A percentile compares a stretch with the other conserved stretches of the same genome.
These are phyloP conservation scores for Ricordea florida DNA, from an alignment of 92 coral and sea anemone genomes.

Conservation along the genomic window DNA sequence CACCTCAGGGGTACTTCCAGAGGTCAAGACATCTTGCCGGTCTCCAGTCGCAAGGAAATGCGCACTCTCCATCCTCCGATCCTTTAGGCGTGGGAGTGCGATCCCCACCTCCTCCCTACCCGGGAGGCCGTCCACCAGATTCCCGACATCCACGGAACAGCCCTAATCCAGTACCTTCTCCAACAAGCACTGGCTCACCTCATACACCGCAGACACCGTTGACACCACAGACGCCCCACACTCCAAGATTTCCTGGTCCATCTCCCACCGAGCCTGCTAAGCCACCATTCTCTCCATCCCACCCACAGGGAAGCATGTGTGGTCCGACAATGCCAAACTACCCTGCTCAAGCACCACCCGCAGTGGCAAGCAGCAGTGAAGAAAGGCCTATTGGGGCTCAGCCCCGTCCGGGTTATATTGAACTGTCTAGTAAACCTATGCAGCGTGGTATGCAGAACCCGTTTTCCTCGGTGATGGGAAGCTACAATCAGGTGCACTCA, in stretches of 20 bases:
- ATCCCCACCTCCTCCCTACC: slow-evolving; percentile 97
- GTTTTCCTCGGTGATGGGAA: slow-evolving; percentile 50
- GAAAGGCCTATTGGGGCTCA: slow-evolving; percentile 41
- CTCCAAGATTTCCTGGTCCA: slow-evolving; percentile 78
- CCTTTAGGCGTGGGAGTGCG: slow-evolving; percentile 86
- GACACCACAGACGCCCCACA: slow-evolving; percentile 87
- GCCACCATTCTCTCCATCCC: slow-evolving; percentile 93
- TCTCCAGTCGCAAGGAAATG: slow-evolving; percentile 74
- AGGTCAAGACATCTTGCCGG: slow-evolving; percentile 72
- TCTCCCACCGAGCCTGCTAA: slow-evolving; percentile 96
- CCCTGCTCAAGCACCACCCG: slow-evolving; percentile 15
- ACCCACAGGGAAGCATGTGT: slow-evolving; percentile 61
- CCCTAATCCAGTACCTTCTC: slow-evolving; percentile 89
- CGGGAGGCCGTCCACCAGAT: slow-evolving; percentile 69
- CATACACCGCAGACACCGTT: slow-evolving; percentile 95
- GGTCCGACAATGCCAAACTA: slow-evolving; percentile 25
- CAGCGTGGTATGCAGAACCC: slow-evolving; percentile 68
- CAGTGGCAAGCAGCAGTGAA: slow-evolving; percentile 21
- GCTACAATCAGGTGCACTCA: slow-evolving; percentile 50
- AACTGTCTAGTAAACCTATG: slow-evolving; percentile 56
- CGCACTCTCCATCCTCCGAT: slow-evolving; percentile 89
- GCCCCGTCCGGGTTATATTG: slow-evolving; percentile 76
- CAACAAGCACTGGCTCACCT: slow-evolving; percentile 94
- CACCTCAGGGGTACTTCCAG: slow-evolving; percentile 64
- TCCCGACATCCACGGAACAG: slow-evolving; percentile 79